Evolutionary conservation across 1,140 invertebrate genomes (phyloP).

Genomic region (Thaumetopoea pityocampa): DNA sequence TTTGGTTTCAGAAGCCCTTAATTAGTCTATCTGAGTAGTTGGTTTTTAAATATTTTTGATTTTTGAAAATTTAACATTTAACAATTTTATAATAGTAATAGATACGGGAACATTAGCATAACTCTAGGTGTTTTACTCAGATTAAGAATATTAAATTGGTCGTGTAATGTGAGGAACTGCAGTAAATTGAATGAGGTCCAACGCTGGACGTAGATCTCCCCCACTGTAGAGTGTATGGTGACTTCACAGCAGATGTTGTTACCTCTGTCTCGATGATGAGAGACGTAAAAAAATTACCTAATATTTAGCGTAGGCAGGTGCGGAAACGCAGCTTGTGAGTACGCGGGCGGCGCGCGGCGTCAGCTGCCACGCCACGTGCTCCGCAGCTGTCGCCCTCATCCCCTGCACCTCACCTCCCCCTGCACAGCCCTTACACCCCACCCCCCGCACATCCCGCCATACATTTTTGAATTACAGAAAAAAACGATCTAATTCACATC

Average conservation of each 20-base stretch:
- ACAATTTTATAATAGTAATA: no score
- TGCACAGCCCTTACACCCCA: slow-evolving; percentile 19
- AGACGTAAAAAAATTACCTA: slow-evolving; percentile 35
- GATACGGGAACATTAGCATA: no score
- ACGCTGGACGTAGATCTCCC: no score
- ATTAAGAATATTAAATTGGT: no score
- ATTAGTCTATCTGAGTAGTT: no score
- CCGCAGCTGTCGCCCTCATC: slow-evolving; percentile 53
- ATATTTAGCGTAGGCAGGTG: slow-evolving; percentile 53
- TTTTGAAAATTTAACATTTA: no score
- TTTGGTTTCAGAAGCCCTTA: no score
- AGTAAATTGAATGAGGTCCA: no score
- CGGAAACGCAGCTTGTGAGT: slow-evolving; percentile 55
- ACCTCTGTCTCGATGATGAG: slow-evolving; percentile 28
- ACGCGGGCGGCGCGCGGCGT: slow-evolving; percentile 40
- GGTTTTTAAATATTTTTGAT: no score
- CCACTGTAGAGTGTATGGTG: no score
- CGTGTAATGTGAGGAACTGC: no score
- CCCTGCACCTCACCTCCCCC: slow-evolving; percentile 24
- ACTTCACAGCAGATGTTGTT: slow-evolving; percentile 41
- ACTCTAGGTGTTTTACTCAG: no score
- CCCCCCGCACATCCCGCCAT: slow-evolving; percentile 13
- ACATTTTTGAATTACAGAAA: slow-evolving; percentile 5
- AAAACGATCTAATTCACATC: slow-evolving; percentile 1
- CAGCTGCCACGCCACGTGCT: slow-evolving; percentile 60